A percentile compares a stretch with the other conserved stretches of the same genome.
Evolutionary conservation across 1,140 invertebrate genomes (phyloP).

Genomic region (Danaus melanippus): DNA sequence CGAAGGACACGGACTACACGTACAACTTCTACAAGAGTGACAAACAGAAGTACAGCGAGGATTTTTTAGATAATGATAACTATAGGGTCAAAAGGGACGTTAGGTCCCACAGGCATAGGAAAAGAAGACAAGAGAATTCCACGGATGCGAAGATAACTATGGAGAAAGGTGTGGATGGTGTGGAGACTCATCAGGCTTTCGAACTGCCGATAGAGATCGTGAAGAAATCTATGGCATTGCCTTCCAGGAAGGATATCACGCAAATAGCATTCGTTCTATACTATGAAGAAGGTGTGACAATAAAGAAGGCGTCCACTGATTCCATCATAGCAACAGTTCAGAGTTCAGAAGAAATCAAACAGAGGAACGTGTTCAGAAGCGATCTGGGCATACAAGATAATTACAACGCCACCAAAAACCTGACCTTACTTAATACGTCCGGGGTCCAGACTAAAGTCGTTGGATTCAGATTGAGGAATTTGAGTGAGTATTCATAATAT

Average conservation of each 20-base stretch:
- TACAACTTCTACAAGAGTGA: constrained; percentile 25
- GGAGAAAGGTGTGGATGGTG: constrained; percentile 29
- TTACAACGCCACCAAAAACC: constrained; percentile 45
- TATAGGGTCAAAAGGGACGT: constrained; percentile 41
- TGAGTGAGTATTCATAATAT: constrained; percentile 43
- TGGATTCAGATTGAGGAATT: constrained; percentile 49
- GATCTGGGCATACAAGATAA: constrained; percentile 49
- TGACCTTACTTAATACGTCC: constrained; percentile 53
- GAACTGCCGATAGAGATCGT: constrained; percentile 42
- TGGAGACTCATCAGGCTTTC: constrained; percentile 35
- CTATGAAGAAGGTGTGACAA: constrained; percentile 52
- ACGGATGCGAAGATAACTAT: constrained; percentile 36
- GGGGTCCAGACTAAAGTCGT: constrained; percentile 53
- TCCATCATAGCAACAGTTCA: constrained; percentile 29
- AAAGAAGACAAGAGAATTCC: constrained; percentile 49
- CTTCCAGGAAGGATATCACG: constrained; percentile 35
- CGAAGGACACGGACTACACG: constrained; percentile 2
- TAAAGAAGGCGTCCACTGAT: constrained; percentile 31
- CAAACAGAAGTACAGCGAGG: constrained; percentile 42
- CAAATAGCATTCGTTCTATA: constrained; percentile 62
- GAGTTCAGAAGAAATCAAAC: constrained; percentile 39
- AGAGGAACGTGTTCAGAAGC: constrained; percentile 45
- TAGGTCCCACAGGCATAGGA: constrained; percentile 54
- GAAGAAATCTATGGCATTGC: constrained; percentile 39
- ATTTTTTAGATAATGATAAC: constrained; percentile 40